These are phyloP conservation scores for Diarsia brunnea DNA, from an alignment of 2,888 invertebrate species.

Conservation along the genomic window DNA sequence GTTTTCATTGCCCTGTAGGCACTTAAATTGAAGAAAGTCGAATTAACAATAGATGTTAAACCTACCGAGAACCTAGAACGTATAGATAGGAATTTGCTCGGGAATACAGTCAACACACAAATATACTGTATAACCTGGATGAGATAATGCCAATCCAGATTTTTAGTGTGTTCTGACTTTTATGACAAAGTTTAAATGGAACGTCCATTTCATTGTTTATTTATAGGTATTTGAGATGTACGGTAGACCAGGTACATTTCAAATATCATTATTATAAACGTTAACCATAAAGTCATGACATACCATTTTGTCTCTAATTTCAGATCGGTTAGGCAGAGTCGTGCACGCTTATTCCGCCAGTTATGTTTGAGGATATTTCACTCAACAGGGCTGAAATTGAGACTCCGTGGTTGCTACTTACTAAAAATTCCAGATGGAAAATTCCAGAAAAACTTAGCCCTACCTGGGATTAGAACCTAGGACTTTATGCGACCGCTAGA, in stretches of 20 bases:
- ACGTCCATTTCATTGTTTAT: background rate
- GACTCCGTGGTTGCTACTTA: background rate
- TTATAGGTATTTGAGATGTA: background rate
- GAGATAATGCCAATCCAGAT: background rate
- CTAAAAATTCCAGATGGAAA: background rate
- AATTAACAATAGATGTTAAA: background rate
- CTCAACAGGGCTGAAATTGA: background rate
- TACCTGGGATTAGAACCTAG: background rate
- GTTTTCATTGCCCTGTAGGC: slow-evolving; percentile 7
- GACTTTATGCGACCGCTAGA: background rate
- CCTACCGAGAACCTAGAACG: background rate
- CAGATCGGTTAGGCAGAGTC: background rate
- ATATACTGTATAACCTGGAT: background rate
- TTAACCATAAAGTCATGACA: background rate
- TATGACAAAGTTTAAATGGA: background rate
- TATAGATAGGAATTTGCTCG: background rate
- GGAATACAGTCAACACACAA: background rate
- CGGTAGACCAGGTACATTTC: too few relatives aligned
- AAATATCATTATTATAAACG: too few relatives aligned
- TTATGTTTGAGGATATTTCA: background rate
- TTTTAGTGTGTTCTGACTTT: background rate
- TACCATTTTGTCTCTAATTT: background rate
- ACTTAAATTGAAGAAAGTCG: slow-evolving; percentile 4
- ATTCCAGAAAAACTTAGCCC: background rate
- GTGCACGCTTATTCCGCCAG: background rate